phyloP scores from a whole-genome alignment of 2,888 invertebrate genomes.

The Pinctada fucata region DNA sequence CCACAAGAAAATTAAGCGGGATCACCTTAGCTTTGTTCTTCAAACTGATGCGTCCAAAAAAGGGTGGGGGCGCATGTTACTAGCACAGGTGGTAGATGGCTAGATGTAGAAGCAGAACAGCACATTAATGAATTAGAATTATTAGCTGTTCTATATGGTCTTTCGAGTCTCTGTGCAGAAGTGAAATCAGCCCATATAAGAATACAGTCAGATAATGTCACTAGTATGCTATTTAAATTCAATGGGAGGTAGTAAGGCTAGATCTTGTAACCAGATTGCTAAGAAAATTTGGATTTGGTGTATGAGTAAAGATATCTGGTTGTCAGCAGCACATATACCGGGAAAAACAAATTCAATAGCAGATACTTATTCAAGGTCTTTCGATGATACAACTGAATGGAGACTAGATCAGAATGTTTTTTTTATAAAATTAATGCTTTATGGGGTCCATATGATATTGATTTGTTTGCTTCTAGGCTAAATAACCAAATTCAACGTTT shows the following conservation, averaged over 20 bases:
- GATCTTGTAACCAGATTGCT: constrained; percentile 10
- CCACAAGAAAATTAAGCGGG: too few relatives aligned
- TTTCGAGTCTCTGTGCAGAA: constrained; percentile 13
- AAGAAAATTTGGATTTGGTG: constrained; percentile 25
- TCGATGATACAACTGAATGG: constrained; percentile 27
- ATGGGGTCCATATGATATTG: constrained; percentile 11
- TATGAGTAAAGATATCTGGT: constrained; percentile 22
- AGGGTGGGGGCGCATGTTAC: too few relatives aligned
- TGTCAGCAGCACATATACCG: constrained; percentile 29
- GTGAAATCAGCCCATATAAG: neutral
- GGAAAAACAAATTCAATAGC: constrained; percentile 23
- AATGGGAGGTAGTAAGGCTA: constrained; percentile 25
- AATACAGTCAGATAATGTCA: constrained; percentile 17
- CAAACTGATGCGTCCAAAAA: too few relatives aligned
- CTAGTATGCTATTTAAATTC: constrained; percentile 18
- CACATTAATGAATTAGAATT: constrained; percentile 32
- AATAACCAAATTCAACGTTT: constrained; percentile 23
- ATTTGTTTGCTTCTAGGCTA: constrained; percentile 32
- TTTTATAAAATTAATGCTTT: neutral
- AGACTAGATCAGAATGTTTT: constrained; percentile 1
- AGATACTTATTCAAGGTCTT: constrained; percentile 17
- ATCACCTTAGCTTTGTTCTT: too few relatives aligned
- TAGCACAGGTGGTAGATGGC: constrained; percentile 30
- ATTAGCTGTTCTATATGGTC: constrained; percentile 13
- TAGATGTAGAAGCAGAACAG: neutral